phyloP scores from a whole-genome alignment of 2,888 invertebrate species.

The Sepiola atlantica region DNA sequence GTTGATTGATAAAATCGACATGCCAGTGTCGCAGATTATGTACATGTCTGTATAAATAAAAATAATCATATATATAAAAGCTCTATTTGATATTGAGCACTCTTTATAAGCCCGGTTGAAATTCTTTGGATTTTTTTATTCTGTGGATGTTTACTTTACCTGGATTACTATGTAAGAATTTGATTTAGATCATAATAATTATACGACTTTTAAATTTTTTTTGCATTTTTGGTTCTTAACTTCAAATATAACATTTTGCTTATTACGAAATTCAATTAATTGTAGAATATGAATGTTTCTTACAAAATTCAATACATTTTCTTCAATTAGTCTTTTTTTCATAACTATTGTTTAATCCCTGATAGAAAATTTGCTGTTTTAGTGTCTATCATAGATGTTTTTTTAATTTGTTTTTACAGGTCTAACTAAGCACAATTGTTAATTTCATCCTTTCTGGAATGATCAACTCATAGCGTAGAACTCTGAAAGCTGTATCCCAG shows the following conservation, averaged over 20 bases:
- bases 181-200: no score
- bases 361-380: neutral
- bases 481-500: neutral
- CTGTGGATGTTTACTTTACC: no score
- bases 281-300: neutral
- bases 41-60: no score
- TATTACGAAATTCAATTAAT: neutral
- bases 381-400: neutral
- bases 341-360: neutral
- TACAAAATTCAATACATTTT: neutral
- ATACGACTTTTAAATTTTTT: no score
- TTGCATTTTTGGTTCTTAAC: no score
- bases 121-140: no score
- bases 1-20: no score
- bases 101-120: no score
- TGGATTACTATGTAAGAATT: no score
- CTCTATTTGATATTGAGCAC: no score
- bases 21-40: no score
- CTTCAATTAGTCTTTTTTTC: neutral
- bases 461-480: neutral
- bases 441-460: neutral
- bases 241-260: neutral
- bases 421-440: neutral
- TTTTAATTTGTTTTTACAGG: slow-evolving; percentile 12
- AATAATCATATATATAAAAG: no score